Base-by-base conservation (phyloP, 2,797 vertebrate species). In the Arremon brunneinucha region DNA sequence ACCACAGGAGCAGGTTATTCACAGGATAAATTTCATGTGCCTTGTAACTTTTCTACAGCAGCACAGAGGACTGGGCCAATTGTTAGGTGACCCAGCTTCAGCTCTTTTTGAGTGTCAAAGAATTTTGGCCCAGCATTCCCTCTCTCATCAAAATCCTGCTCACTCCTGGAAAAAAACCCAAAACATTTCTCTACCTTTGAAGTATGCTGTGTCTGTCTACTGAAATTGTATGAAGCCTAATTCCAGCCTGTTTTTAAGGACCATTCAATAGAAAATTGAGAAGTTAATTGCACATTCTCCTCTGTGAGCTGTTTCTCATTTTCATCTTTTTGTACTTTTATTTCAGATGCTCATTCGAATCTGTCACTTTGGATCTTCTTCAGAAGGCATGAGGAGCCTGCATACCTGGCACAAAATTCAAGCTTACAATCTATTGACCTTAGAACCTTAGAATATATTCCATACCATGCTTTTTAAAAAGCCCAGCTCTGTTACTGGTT, bases 1-100 rank as follows among this genome's bases (percentile, higher is more conserved):
- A 95, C 89, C 60, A 64, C 94, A 49, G 78, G 23, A 91, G 43
- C 75, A 92, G 89, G 71, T 92, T 95, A 87, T 89, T 92, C 75
- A 89, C 64, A 71, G 76, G 76, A 87, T 80, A 89, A 67, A 89
- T 92, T 91, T 92, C 82, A 81, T 75, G 43, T 15, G 14, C 53
- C 41, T 96, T 96, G 90, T 81, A 93, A 86, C 65, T 95, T 91
- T 78, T 88, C 62, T 20, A 39, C 1, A 1, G 39, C 59, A 86
- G 37, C 41, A 70, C 4, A 2, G 49, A 0, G 1, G 21, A 63
- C 19, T 90, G 52, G 59, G 14, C 8, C 47, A 77, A 47, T n/a
- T 3, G 2, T 52, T 52, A 60, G 46, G n/a, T 59, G n/a, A 83
- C 21, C 12, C 46, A 56, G 14, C 41, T 94, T 83, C 57, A 83